Evolutionary conservation across 2,113 vertebrate species (phyloP).

Genomic region (Rhinichthys klamathensis): DNA sequence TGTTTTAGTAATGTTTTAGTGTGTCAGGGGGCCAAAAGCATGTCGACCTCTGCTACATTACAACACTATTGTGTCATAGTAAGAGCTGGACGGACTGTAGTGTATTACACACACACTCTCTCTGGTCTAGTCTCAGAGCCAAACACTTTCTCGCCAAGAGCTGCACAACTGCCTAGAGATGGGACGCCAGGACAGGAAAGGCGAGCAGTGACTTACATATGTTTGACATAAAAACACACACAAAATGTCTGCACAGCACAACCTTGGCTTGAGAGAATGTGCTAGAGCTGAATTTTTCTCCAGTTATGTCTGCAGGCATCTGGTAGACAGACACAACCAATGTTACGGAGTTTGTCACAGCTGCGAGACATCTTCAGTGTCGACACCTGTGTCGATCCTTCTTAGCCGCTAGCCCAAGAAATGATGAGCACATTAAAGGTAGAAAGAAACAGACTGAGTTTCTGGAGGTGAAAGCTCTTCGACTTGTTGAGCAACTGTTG

Average conservation of each 20-base stretch:
- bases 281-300: slow-evolving; percentile 2
- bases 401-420: not conserved
- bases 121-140: slow-evolving; percentile 44
- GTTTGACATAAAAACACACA: slow-evolving; percentile 51
- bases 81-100: slow-evolving; percentile 43
- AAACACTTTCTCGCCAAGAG: slow-evolving; percentile 46
- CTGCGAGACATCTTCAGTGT: slow-evolving; percentile 10
- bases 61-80: slow-evolving; percentile 45
- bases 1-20: slow-evolving; percentile 20
- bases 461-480: not conserved
- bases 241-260: slow-evolving; percentile 13
- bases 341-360: slow-evolving; percentile 19
- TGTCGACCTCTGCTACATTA: slow-evolving; percentile 36
- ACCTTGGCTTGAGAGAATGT: slow-evolving; percentile 1
- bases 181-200: slow-evolving; percentile 47
- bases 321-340: slow-evolving; percentile 10
- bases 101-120: slow-evolving; percentile 38
- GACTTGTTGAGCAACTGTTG: slow-evolving; percentile 49
- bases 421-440: not conserved
- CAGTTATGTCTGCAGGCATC: not conserved
- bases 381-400: slow-evolving; percentile 33
- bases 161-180: slow-evolving; percentile 47
- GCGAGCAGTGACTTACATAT: slow-evolving; percentile 50
- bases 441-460: not conserved
- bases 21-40: slow-evolving; percentile 3